A percentile compares a stretch with the other conserved stretches of the same genome.
Conservation (phyloP, 2,113 vertebrate genomes). For the Procavia capensis region DNA sequence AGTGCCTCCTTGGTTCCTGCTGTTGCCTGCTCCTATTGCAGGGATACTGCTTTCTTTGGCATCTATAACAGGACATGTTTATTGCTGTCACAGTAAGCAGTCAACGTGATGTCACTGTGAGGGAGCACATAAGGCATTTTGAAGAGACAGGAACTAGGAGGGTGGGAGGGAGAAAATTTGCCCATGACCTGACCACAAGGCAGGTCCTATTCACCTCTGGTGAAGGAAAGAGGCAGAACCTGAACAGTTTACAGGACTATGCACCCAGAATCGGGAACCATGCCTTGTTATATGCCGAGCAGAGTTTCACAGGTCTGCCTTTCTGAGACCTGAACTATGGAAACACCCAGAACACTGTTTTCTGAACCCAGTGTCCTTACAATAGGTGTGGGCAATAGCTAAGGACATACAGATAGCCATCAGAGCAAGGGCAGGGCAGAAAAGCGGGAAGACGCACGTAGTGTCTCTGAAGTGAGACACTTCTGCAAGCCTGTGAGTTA, state of each 20-base stretch:
- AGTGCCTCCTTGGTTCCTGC: neutral
- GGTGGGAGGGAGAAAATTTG: neutral
- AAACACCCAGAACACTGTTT: neutral
- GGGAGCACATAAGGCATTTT: neutral
- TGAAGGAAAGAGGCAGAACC: neutral
- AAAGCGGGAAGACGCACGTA: accelerated
- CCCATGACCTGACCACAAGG: neutral
- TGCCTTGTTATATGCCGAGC: accelerated
- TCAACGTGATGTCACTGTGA: neutral
- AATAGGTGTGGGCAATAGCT: neutral
- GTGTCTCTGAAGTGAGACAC: neutral
- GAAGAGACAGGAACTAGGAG: neutral
- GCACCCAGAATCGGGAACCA: neutral
- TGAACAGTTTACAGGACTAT: neutral
- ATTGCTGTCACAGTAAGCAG: neutral
- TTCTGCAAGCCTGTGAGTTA: neutral
- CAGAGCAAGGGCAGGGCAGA: neutral
- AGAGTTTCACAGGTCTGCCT: neutral
- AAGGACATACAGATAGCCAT: neutral
- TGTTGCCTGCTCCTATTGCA: too few species aligned
- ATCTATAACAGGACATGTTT: neutral
- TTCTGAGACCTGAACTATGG: neutral
- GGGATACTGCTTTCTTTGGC: neutral
- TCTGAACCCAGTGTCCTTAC: neutral
- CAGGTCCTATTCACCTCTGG: neutral